Evolutionary conservation across 2,113 vertebrate species (phyloP).

Genomic region (Aspiorhynchus laticeps): DNA sequence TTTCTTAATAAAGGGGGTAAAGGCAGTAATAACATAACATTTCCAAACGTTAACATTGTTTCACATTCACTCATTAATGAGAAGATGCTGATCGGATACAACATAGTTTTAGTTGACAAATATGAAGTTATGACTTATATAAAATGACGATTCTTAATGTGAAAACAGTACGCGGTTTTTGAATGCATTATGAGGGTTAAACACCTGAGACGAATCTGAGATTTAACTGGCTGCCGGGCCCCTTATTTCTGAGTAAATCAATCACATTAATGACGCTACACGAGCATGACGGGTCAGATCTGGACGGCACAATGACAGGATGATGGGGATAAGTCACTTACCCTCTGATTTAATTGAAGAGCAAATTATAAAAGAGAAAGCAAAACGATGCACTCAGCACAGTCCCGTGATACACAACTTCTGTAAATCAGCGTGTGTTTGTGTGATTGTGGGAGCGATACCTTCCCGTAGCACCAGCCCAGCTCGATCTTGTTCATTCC

Average conservation of each 20-base stretch:
- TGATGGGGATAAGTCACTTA: conserved; percentile 72
- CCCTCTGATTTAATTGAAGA: conserved; percentile 80
- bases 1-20: no score
- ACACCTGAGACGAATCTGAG: not conserved
- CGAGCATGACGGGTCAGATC: conserved; percentile 22
- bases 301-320: conserved; percentile 56
- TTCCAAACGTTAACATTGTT: no score
- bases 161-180: no score
- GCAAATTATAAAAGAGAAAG: conserved; percentile 86
- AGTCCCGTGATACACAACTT: conserved; percentile 21
- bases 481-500: conserved; percentile 98
- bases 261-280: conserved; percentile 28
- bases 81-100: not conserved
- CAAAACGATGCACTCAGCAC: conserved; percentile 66
- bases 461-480: conserved; percentile 98
- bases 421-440: not conserved
- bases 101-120: no score
- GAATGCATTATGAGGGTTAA: not conserved
- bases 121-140: no score
- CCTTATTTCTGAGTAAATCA: conserved; percentile 42
- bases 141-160: no score
- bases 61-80: not conserved
- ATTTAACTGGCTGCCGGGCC: no score
- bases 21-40: no score
- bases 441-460: conserved; percentile 56